phyloP scores from a whole-genome alignment of 1,140 invertebrate genomes.

The Plutomurus gul region DNA sequence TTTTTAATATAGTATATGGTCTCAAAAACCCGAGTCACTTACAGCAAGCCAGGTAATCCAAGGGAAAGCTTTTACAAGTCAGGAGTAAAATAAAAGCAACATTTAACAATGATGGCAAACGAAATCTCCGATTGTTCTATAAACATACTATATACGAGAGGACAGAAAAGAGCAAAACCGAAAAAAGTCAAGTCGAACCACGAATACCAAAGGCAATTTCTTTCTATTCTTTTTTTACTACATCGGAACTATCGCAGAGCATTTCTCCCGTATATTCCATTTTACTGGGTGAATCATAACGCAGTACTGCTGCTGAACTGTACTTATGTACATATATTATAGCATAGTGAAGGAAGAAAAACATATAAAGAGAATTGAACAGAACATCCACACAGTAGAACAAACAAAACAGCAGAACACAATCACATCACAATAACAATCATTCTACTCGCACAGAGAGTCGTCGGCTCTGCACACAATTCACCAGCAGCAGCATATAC shows the following conservation, averaged over 20 bases:
- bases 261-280: too few species aligned
- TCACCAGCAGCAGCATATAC: not conserved
- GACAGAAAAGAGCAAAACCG: not conserved
- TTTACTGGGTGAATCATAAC: too few species aligned
- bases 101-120: not conserved
- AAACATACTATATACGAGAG: not conserved
- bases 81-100: slow-evolving; percentile 5
- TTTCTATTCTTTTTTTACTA: slow-evolving; percentile 5
- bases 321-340: too few species aligned
- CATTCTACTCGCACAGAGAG: not conserved
- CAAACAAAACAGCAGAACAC: slow-evolving; percentile 4
- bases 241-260: not conserved
- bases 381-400: not conserved
- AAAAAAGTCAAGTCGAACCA: too few species aligned
- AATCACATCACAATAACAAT: slow-evolving; percentile 3
- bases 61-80: slow-evolving; percentile 12
- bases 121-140: not conserved
- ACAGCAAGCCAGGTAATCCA: not conserved
- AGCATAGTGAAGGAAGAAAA: not conserved
- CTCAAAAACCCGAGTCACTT: not conserved
- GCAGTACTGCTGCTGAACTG: too few species aligned
- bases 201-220: slow-evolving; percentile 15
- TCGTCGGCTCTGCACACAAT: not conserved
- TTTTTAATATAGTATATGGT: too few species aligned
- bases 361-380: not conserved